Conservation (phyloP, 2,797 vertebrate genomes). For the Labroides dimidiatus region DNA sequence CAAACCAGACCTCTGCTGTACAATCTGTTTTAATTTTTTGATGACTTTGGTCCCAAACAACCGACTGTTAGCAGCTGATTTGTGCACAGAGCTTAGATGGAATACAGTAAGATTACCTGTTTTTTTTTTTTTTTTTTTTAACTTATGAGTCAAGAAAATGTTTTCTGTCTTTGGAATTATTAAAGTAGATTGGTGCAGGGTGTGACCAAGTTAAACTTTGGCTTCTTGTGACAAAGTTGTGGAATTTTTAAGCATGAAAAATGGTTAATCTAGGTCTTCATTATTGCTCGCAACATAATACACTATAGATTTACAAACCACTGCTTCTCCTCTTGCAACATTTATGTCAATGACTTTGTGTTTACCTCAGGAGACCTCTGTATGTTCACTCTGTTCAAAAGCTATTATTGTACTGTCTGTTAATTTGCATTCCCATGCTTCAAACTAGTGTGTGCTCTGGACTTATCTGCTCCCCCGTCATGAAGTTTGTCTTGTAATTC, state of each 20-base stretch:
- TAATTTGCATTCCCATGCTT: constrained; percentile 6
- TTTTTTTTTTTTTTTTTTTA: no score
- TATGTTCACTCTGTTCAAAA: neutral
- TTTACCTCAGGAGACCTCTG: neutral
- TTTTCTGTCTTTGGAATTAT: no score
- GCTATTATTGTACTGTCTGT: neutral
- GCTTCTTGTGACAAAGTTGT: no score
- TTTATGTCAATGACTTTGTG: neutral
- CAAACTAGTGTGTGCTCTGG: neutral
- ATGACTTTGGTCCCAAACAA: neutral
- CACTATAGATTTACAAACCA: neutral
- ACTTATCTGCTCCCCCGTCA: neutral
- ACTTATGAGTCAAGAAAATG: no score
- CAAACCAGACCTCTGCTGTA: neutral
- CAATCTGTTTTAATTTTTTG: neutral
- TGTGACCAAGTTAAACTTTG: no score
- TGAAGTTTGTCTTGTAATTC: constrained; percentile 10
- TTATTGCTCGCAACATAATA: neutral
- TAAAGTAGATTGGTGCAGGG: no score
- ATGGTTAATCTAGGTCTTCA: no score
- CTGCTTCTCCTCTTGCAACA: neutral
- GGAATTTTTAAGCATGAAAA: no score
- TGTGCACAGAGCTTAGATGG: no score
- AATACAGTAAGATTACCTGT: no score
- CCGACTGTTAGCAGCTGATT: neutral